These are phyloP conservation scores for Coregonus sp. DNA, from an alignment of 2,797 vertebrate genomes.

Conservation along the genomic window DNA sequence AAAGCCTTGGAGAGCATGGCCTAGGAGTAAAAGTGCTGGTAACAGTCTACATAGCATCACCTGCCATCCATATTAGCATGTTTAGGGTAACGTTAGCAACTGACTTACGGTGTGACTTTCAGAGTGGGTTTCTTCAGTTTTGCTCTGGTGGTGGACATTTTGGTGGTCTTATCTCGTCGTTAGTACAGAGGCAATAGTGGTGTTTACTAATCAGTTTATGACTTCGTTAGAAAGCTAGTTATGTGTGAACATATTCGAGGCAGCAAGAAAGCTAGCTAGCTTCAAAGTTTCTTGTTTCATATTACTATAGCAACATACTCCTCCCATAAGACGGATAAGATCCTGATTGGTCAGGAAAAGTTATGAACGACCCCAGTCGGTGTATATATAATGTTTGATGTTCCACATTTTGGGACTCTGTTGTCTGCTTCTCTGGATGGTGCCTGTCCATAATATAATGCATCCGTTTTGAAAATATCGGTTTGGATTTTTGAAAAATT, in stretches of 20 bases:
- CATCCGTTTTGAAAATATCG: not conserved
- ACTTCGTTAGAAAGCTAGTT: not conserved
- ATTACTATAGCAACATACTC: constrained; percentile 51
- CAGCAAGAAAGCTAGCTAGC: not conserved
- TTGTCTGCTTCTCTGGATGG: not conserved
- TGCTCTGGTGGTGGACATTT: constrained; percentile 46
- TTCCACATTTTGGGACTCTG: not conserved
- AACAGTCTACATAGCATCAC: not conserved
- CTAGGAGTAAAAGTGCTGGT: too few species aligned
- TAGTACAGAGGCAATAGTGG: not conserved
- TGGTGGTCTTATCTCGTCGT: not conserved
- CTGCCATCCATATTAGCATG: too few species aligned
- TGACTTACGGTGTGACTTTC: constrained; percentile 64
- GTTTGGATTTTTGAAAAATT: not conserved
- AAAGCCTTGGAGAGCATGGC: too few species aligned
- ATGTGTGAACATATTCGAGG: not conserved
- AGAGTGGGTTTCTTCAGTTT: constrained; percentile 45
- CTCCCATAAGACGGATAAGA: not conserved
- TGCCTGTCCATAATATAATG: not conserved
- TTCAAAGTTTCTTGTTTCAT: constrained; percentile 26
- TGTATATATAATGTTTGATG: not conserved
- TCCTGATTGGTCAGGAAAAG: not conserved
- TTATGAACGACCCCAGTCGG: not conserved
- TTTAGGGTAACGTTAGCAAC: not conserved
- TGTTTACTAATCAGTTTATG: not conserved